Base-by-base conservation (phyloP, 2,888 invertebrate species). In the Apodemia zela region DNA sequence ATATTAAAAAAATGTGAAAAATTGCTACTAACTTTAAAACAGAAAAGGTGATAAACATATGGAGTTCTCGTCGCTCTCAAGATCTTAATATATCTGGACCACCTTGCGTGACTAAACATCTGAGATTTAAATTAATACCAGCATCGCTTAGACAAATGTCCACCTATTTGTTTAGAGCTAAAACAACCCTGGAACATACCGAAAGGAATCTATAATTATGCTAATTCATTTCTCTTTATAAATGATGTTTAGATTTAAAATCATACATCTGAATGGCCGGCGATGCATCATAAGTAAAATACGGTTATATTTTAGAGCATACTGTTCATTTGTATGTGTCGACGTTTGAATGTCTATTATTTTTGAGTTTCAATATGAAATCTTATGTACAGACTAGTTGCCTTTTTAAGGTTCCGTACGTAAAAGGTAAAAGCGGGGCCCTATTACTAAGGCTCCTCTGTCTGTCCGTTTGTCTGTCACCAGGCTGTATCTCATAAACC, bases 221-320 rank as follows among this genome's bases (percentile, higher is more conserved):
- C 54, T 57, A 57, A 57, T 57, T 57, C 54, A 57, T 57, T 29
- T 57, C 54, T 57, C 25, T 57, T 29, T 57, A 57, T 57, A 57
- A 57, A 57, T 57, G 54, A 57, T 57, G 54, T 57, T 57, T 57
- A 57, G 54, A 57, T 57, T 57, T 25, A 57, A 57, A 57, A 57
- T 29, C 54, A 57, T 57, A 57, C 29, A 57, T n/a, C 54, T 57
- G 54, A 57, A 57, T 57, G 54, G 54, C 29, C 5, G 25, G 25
- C 54, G 54, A 57, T 57, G 15, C 15, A 57, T 57, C 54, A 57
- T 29, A 57, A 57, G 25, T 57, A 57, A 57, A 25, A 57, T 57
- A 15, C 25, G 15, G 54, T 15, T 54, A 54, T 54, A 54, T 54
- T 54, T 54, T 15, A 54, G 54, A 54, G 15, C 18, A 25, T 54